Conservation (phyloP, 2,888 invertebrate genomes). For the Scaptomyza caliginosa region DNA sequence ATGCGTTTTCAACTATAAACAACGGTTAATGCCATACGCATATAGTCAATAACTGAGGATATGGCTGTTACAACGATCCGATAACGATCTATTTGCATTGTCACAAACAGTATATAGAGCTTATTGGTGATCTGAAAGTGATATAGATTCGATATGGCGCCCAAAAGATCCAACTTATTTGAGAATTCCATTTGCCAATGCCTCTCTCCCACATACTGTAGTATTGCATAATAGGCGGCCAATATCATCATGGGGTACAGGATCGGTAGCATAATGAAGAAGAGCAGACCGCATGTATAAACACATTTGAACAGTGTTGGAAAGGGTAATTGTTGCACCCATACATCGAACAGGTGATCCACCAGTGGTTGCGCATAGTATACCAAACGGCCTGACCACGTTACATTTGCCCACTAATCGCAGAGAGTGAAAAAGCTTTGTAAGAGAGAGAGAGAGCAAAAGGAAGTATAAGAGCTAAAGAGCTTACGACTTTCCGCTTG, state of each 20-base stretch:
- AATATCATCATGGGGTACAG: slow-evolving; percentile 58
- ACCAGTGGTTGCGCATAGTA: slow-evolving; percentile 76
- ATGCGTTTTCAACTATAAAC: slow-evolving; percentile 31
- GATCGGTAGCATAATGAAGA: slow-evolving; percentile 63
- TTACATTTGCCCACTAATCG: slow-evolving; percentile 70
- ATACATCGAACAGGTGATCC: slow-evolving; percentile 65
- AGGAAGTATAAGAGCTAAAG: neutral
- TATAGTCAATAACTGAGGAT: slow-evolving; percentile 77
- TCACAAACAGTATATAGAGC: slow-evolving; percentile 58
- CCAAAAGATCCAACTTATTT: slow-evolving; percentile 55
- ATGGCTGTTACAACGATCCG: slow-evolving; percentile 65
- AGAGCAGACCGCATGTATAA: slow-evolving; percentile 59
- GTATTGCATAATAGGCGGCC: slow-evolving; percentile 54
- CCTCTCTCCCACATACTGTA: slow-evolving; percentile 66
- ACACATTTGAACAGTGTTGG: slow-evolving; percentile 75
- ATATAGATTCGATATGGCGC: slow-evolving; percentile 44
- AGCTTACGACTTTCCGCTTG: slow-evolving; percentile 75
- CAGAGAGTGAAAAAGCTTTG: neutral
- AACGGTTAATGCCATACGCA: slow-evolving; percentile 71
- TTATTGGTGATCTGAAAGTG: slow-evolving; percentile 60
- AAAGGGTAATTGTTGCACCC: slow-evolving; percentile 79
- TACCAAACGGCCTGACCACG: slow-evolving; percentile 55
- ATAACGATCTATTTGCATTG: slow-evolving; percentile 72
- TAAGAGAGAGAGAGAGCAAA: too few relatives aligned
- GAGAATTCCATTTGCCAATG: slow-evolving; percentile 48